Evolutionary conservation across 2,113 vertebrate species (phyloP).

Genomic region (Indri indri): DNA sequence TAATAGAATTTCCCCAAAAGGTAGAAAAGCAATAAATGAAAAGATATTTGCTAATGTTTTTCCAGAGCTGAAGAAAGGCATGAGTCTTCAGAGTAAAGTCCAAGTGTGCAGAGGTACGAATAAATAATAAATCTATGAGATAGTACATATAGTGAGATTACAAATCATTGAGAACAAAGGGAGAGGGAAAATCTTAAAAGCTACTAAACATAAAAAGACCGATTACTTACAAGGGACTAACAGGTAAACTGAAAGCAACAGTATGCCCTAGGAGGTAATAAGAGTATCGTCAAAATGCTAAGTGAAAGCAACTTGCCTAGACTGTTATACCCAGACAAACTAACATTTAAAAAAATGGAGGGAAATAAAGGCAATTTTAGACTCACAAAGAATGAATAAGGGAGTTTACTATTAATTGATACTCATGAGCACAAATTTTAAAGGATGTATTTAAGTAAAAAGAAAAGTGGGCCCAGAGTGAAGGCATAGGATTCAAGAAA

Average conservation of each 20-base stretch:
- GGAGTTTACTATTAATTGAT: neutral
- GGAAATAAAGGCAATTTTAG: neutral
- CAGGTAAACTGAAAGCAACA: neutral
- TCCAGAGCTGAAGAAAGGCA: neutral
- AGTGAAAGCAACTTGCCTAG: neutral
- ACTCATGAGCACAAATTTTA: neutral
- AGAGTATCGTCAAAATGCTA: neutral
- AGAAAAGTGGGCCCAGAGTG: neutral
- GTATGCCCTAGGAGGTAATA: neutral
- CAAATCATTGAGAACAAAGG: neutral
- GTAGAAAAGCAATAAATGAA: neutral
- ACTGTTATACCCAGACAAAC: neutral
- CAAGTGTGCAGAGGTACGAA: neutral
- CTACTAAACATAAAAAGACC: neutral
- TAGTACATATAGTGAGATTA: neutral
- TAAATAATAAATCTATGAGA: neutral
- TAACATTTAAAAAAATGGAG: neutral
- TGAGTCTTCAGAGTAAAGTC: neutral
- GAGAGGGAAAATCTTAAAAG: neutral
- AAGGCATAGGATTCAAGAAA: neutral
- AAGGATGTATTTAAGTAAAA: neutral
- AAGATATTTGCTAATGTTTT: neutral
- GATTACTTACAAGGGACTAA: neutral
- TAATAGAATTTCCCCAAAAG: neutral
- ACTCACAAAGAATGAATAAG: neutral